These are phyloP conservation scores for Ovis aries DNA, from an alignment of 2,113 vertebrate genomes.

Conservation along the genomic window DNA sequence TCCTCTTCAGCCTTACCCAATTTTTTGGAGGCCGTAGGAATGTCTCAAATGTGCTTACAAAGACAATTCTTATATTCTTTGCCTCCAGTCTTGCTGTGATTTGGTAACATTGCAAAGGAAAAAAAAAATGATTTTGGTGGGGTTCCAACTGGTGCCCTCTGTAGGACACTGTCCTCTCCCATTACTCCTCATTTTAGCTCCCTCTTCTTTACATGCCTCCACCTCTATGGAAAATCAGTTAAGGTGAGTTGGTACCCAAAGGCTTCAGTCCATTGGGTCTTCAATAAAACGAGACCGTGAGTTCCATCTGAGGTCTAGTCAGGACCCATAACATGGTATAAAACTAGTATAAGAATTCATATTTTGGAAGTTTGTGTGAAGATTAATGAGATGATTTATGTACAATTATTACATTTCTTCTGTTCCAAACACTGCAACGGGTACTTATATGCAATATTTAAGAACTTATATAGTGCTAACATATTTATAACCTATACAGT, in stretches of 20 bases:
- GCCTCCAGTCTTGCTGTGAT: neutral
- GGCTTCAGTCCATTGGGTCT: neutral
- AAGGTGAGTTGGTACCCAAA: neutral
- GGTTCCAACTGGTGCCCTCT: neutral
- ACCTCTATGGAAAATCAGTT: neutral
- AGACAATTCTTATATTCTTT: neutral
- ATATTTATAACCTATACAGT: neutral
- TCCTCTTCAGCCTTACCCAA: neutral
- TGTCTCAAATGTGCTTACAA: neutral
- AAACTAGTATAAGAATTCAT: neutral
- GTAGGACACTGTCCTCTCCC: neutral
- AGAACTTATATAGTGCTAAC: neutral
- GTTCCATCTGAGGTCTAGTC: neutral
- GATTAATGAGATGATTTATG: neutral
- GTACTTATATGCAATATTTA: neutral
- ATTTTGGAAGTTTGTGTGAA: neutral
- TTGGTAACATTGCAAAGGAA: neutral
- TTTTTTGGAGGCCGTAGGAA: neutral
- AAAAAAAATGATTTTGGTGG: neutral
- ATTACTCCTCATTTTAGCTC: neutral
- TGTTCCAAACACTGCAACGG: neutral
- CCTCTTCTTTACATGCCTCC: neutral
- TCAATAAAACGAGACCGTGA: neutral
- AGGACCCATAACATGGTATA: neutral
- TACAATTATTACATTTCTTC: neutral